A percentile compares a stretch with the other conserved stretches of the same genome.
Conservation (phyloP, 1,140 invertebrate species). For the Stratiolaelaps scimitus region DNA sequence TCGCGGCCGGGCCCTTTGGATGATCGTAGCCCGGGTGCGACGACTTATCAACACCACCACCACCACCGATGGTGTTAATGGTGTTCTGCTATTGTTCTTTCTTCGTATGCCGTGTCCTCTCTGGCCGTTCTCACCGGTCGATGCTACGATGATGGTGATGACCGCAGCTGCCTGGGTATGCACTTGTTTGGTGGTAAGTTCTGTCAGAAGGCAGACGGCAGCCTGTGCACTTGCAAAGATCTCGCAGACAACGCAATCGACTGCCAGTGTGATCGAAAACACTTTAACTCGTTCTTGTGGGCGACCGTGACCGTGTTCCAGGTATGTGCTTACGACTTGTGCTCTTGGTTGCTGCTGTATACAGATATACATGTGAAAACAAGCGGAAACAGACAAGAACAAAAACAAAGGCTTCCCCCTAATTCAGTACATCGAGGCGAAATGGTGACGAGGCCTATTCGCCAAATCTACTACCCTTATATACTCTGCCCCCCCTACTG, state of each 20-base stretch:
- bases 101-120: conserved; percentile 17
- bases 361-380: too few species aligned
- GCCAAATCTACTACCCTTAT: background rate
- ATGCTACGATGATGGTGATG: conserved; percentile 9
- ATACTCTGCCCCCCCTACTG: too few species aligned
- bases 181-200: conserved; percentile 98
- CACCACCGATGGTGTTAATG: conserved; percentile 32
- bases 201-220: conserved; percentile 70
- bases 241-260: conserved; percentile 65
- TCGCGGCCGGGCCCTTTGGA: too few species aligned
- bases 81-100: conserved; percentile 31
- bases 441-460: too few species aligned
- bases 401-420: conserved; percentile 27
- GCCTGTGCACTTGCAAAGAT: conserved; percentile 73
- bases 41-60: conserved; percentile 9
- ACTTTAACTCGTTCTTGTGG: conserved; percentile 94
- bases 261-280: conserved; percentile 87
- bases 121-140: conserved; percentile 19
- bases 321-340: conserved; percentile 52
- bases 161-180: conserved; percentile 86
- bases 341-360: too few species aligned
- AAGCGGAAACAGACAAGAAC: conserved; percentile 12
- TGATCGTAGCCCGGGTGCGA: background rate
- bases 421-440: conserved; percentile 31
- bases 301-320: conserved; percentile 91